Percentiles rank a stretch among this genome's conserved stretches.
phyloP scores from a whole-genome alignment of 2,113 vertebrate species.

The Thryonomys swinderianus region DNA sequence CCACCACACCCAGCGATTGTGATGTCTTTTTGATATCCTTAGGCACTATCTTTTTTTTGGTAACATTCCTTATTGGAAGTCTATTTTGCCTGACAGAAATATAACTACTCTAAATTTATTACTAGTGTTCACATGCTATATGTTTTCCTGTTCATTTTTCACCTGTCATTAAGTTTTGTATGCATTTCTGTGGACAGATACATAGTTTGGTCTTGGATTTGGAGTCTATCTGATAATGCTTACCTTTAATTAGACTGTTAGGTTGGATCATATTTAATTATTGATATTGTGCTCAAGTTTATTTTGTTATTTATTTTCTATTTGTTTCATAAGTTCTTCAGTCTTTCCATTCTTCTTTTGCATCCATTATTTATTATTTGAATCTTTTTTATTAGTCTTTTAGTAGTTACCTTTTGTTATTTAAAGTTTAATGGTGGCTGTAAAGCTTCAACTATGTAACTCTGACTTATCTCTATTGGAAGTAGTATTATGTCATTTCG shows the following conservation, averaged over 20 bases:
- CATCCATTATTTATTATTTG: neutral
- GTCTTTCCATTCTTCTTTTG: neutral
- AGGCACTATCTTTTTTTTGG: neutral
- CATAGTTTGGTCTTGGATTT: neutral
- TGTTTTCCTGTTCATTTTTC: neutral
- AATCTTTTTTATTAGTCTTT: neutral
- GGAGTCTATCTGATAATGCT: neutral
- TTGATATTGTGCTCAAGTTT: neutral
- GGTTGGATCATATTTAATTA: neutral
- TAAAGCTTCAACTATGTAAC: conserved; percentile 21
- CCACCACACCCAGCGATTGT: too few relatives aligned
- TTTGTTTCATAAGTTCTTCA: neutral
- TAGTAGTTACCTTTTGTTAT: neutral
- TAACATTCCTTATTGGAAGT: neutral
- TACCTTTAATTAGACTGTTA: conserved; percentile 19
- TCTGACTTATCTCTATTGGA: neutral
- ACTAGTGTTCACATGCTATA: neutral
- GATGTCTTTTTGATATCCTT: neutral
- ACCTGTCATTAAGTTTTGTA: neutral
- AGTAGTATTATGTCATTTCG: neutral
- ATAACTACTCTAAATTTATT: conserved; percentile 4
- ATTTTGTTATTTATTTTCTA: neutral
- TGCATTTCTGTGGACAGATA: neutral
- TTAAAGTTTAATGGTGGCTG: neutral
- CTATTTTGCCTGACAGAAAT: neutral